phyloP scores from a whole-genome alignment of 2,113 vertebrate species.

The Heterotilapia buettikoferi region DNA sequence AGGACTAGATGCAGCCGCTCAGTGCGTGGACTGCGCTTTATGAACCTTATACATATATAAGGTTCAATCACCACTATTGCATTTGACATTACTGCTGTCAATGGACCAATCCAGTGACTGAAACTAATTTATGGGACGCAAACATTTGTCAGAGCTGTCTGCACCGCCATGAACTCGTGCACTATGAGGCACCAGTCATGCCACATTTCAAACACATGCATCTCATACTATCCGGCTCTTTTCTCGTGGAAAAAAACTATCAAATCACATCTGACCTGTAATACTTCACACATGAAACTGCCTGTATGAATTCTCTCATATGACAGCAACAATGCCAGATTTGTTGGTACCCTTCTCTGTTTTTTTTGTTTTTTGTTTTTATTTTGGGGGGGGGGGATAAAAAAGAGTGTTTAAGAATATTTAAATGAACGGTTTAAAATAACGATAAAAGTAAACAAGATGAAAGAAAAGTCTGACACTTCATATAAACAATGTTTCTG shows the following conservation, averaged over 20 bases:
- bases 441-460: background rate
- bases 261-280: background rate
- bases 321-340: background rate
- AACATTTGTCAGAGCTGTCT: background rate
- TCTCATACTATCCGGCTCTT: background rate
- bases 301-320: background rate
- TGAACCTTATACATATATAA: conserved; percentile 23
- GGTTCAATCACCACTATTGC: background rate
- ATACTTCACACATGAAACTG: background rate
- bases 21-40: conserved; percentile 25
- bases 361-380: background rate
- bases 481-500: background rate
- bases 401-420: background rate
- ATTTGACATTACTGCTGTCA: conserved; percentile 22
- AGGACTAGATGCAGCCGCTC: conserved; percentile 9
- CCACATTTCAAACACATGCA: background rate
- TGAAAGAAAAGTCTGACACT: background rate
- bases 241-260: background rate
- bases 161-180: background rate
- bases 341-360: background rate
- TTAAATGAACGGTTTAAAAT: background rate
- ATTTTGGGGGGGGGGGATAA: fast-evolving
- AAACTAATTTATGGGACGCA: conserved; percentile 4
- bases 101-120: conserved; percentile 16
- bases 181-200: background rate